Conservation (phyloP, 2,797 vertebrate species). For the Aratinga solstitialis region DNA sequence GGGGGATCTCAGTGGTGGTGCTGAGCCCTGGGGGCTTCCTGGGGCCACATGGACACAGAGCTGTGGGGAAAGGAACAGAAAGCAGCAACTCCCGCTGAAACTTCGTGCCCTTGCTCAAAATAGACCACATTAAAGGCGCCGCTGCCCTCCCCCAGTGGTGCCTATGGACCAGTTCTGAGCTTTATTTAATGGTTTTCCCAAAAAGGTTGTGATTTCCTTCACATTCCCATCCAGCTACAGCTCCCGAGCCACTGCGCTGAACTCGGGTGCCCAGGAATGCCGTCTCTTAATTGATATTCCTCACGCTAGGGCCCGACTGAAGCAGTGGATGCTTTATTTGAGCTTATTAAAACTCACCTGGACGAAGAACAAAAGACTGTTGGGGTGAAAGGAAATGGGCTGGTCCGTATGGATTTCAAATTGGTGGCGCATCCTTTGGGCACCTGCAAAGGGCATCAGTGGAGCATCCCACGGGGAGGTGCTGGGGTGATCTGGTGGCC, state of each 20-base stretch:
- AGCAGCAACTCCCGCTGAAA: neutral
- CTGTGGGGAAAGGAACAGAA: rapidly evolving
- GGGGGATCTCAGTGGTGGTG: neutral
- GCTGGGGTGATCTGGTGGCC: neutral
- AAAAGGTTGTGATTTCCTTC: slow-evolving; percentile 24
- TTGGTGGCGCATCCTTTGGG: neutral
- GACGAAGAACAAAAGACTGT: neutral
- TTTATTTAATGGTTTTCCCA: slow-evolving; percentile 45
- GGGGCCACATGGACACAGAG: rapidly evolving
- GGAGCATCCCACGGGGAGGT: neutral
- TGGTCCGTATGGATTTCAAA: neutral
- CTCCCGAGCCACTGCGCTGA: neutral
- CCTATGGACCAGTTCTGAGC: slow-evolving; percentile 34
- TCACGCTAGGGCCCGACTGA: neutral
- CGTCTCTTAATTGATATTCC: slow-evolving; percentile 8
- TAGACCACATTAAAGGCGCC: neutral
- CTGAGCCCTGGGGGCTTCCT: neutral
- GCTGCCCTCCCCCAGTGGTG: neutral
- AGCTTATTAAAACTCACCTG: slow-evolving; percentile 45
- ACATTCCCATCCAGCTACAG: neutral
- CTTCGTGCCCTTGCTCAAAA: neutral
- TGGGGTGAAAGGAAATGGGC: neutral
- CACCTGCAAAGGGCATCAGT: neutral
- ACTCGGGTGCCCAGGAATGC: neutral
- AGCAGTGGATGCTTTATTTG: slow-evolving; percentile 9